Evolutionary conservation across 2,113 vertebrate genomes (phyloP).

Genomic region (Daboia siamensis): DNA sequence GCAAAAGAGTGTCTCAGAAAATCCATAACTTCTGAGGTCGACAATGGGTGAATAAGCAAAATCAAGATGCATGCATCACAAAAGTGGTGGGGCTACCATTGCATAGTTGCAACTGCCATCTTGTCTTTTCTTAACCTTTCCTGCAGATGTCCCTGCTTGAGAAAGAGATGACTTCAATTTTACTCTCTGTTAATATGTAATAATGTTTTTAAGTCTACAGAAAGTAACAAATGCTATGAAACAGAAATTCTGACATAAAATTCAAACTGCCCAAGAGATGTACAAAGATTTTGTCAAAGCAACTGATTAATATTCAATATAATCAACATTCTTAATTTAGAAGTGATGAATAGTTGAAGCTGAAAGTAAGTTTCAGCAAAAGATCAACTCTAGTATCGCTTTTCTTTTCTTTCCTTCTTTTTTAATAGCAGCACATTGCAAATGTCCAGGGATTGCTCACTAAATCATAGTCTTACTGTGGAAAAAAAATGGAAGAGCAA

Average conservation of each 20-base stretch:
- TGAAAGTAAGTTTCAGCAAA: not conserved
- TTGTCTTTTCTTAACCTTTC: not conserved
- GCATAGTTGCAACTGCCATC: not conserved
- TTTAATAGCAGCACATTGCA: not conserved
- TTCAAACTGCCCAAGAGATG: not conserved
- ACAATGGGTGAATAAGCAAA: not conserved
- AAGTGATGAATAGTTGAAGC: not conserved
- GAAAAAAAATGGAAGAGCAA: not conserved
- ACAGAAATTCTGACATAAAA: not conserved
- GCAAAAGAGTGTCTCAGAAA: not conserved
- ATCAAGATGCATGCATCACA: not conserved
- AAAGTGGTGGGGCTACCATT: not conserved
- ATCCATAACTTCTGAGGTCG: not conserved
- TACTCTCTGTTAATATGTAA: not conserved
- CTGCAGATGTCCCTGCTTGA: not conserved
- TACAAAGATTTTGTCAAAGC: not conserved
- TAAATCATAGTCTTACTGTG: not conserved
- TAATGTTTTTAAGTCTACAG: not conserved
- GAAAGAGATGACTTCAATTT: not conserved
- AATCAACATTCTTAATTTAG: not conserved
- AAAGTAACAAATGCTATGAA: not conserved
- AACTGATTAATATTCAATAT: not conserved
- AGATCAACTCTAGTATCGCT: not conserved
- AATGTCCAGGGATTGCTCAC: not conserved
- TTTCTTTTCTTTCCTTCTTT: not conserved